phyloP scores from a whole-genome alignment of 2,888 invertebrate genomes.

The Drosophila mercatorum region DNA sequence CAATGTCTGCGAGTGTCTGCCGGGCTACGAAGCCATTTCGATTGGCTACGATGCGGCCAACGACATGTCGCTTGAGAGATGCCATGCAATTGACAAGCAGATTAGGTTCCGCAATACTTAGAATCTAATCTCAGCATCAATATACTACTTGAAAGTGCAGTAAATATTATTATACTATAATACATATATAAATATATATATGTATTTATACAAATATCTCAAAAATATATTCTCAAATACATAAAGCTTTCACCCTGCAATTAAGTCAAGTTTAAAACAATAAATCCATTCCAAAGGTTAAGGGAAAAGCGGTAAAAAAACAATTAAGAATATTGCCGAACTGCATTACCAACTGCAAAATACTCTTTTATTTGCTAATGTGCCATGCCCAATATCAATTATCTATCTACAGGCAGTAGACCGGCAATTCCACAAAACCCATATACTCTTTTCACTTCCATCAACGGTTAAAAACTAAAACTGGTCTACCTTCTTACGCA shows the following conservation, averaged over 20 bases:
- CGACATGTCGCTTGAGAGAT: background rate
- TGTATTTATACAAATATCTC: background rate
- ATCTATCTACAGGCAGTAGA: background rate
- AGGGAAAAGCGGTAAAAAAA: too few species aligned
- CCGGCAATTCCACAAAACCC: background rate
- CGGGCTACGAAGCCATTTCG: slow-evolving; percentile 46
- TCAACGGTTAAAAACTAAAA: background rate
- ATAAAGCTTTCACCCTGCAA: background rate
- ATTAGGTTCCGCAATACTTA: background rate
- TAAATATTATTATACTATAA: background rate
- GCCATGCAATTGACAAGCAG: background rate
- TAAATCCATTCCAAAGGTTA: too few species aligned
- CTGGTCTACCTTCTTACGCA: slow-evolving; percentile 22
- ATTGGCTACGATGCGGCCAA: background rate
- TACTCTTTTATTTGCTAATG: too few species aligned
- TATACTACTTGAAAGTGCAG: background rate
- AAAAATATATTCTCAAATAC: background rate
- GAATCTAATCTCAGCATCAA: background rate
- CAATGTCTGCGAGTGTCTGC: slow-evolving; percentile 68
- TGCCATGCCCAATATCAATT: background rate
- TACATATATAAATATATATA: background rate
- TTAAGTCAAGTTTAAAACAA: too few species aligned
- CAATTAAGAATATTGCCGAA: background rate
- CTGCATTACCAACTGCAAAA: too few species aligned
- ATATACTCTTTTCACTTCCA: background rate